These are phyloP conservation scores for Podotricha telesiphe DNA, from an alignment of 2,888 invertebrate species.

Conservation along the genomic window DNA sequence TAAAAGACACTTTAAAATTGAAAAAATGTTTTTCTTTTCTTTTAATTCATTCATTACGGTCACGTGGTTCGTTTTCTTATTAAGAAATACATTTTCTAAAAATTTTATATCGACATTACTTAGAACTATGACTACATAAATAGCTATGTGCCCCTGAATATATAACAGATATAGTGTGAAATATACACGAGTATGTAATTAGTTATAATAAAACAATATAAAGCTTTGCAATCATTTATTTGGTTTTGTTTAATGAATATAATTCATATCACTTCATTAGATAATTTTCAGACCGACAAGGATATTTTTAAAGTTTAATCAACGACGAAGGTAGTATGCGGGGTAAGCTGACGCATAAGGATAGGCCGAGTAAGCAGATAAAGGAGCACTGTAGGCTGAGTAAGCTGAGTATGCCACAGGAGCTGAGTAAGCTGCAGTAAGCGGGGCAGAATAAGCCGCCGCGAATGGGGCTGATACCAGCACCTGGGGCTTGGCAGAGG, in stretches of 20 bases:
- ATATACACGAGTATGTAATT: too few species aligned
- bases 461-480: slow-evolving; percentile 61
- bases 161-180: too few species aligned
- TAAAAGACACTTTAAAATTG: too few species aligned
- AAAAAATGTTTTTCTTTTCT: too few species aligned
- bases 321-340: slow-evolving; percentile 50
- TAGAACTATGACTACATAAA: too few species aligned
- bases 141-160: too few species aligned
- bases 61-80: too few species aligned
- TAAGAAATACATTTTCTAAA: too few species aligned
- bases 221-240: not conserved
- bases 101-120: too few species aligned
- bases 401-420: slow-evolving; percentile 52
- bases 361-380: slow-evolving; percentile 58
- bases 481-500: slow-evolving; percentile 70
- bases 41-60: too few species aligned
- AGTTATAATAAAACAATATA: not conserved
- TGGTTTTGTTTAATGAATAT: slow-evolving; percentile 3
- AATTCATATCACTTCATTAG: not conserved
- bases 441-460: slow-evolving; percentile 60
- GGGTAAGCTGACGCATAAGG: slow-evolving; percentile 61
- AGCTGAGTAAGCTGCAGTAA: slow-evolving; percentile 48
- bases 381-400: slow-evolving; percentile 70
- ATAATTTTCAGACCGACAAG: not conserved
- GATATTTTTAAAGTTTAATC: slow-evolving; percentile 19